These are phyloP conservation scores for Clavelina lepadiformis DNA, from an alignment of 23 tunicate species.

Conservation along the genomic window DNA sequence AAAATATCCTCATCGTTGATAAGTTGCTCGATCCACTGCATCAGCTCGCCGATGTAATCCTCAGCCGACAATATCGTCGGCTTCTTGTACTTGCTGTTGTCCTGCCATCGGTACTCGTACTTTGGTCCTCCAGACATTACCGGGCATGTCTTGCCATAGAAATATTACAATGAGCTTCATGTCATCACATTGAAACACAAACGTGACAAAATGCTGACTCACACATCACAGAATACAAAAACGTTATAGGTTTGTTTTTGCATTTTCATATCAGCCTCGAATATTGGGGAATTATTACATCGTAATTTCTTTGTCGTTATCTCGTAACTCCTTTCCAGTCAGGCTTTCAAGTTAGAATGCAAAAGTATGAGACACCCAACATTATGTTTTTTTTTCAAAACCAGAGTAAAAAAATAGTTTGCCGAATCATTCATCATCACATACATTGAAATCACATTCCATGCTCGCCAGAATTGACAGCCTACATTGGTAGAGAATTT, in stretches of 20 bases:
- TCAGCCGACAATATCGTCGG: conserved; percentile 87
- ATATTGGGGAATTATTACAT: no score
- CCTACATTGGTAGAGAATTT: no score
- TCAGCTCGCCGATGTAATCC: conserved; percentile 66
- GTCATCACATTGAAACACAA: conserved; percentile 1
- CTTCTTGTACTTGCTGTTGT: conserved; percentile 77
- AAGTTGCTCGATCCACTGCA: conserved; percentile 93
- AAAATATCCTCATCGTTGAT: conserved; percentile 80
- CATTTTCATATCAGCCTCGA: no score
- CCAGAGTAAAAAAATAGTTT: no score
- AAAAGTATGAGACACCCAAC: no score
- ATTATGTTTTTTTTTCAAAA: no score
- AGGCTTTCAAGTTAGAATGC: no score
- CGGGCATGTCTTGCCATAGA: conserved; percentile 88
- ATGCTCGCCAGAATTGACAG: no score
- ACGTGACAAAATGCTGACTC: not conserved
- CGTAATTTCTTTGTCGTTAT: no score
- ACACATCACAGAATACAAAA: not conserved
- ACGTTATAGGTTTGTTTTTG: not conserved
- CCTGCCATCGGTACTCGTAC: conserved; percentile 97
- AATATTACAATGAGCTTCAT: conserved; percentile 8
- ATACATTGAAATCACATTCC: no score
- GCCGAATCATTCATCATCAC: no score
- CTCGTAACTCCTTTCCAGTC: no score
- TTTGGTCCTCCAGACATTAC: conserved; percentile 95